Conservation (phyloP, 2,888 invertebrate genomes). For the Cecidostiba fungosa region DNA sequence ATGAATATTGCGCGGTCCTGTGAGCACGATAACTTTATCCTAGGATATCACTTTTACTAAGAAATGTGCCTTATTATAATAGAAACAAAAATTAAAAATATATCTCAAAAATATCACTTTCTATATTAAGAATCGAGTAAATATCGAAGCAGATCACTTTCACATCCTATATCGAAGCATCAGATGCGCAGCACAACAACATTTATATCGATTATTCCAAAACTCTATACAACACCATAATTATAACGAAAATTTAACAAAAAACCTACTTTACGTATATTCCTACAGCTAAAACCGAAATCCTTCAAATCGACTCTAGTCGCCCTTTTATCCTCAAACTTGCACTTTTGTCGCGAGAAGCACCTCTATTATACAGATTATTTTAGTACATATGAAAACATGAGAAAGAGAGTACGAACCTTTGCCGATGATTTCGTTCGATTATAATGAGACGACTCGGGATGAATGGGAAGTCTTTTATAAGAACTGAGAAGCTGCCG, state of each 20-base stretch:
- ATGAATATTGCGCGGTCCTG: not conserved
- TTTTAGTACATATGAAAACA: not conserved
- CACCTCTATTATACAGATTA: not conserved
- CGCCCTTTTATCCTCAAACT: not conserved
- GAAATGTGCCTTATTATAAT: not conserved
- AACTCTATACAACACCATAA: not conserved
- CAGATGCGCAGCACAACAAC: not conserved
- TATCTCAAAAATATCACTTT: not conserved
- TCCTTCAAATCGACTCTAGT: not conserved
- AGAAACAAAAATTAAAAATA: not conserved
- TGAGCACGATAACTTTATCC: not conserved
- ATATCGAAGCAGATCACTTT: not conserved
- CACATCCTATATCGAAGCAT: not conserved
- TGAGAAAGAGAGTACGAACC: conserved; percentile 31
- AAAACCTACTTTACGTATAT: not conserved
- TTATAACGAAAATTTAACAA: not conserved
- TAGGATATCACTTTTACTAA: not conserved
- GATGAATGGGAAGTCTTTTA: conserved; percentile 46
- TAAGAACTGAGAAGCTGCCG: conserved; percentile 26
- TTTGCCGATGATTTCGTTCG: conserved; percentile 39
- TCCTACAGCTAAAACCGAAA: not conserved
- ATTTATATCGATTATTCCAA: too few species aligned
- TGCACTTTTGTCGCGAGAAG: not conserved
- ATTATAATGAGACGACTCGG: conserved; percentile 29
- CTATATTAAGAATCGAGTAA: not conserved